Evolutionary conservation across 1,140 invertebrate genomes (phyloP).

Genomic region (Anagrus nilaparvatae): DNA sequence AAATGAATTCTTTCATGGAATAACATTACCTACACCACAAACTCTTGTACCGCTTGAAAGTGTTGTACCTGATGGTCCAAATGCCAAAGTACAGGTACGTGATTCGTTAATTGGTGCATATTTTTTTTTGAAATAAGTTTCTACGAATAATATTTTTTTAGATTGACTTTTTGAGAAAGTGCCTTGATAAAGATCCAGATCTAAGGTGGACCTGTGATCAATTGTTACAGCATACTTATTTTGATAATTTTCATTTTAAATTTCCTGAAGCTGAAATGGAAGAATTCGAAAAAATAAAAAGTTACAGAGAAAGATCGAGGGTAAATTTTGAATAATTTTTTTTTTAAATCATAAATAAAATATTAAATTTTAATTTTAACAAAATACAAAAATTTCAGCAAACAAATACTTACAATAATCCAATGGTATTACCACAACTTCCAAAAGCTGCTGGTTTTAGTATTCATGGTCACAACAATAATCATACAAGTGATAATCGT

Average conservation of each 20-base stretch:
- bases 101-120: background rate
- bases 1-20: slow-evolving; percentile 93
- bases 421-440: slow-evolving; percentile 54
- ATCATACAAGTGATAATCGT: slow-evolving; percentile 34
- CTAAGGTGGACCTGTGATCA: slow-evolving; percentile 86
- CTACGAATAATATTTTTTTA: slow-evolving; percentile 11
- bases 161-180: slow-evolving; percentile 88
- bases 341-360: background rate
- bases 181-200: slow-evolving; percentile 87
- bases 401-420: slow-evolving; percentile 46
- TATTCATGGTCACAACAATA: slow-evolving; percentile 31
- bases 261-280: slow-evolving; percentile 59
- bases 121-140: background rate
- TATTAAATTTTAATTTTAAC: background rate
- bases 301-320: slow-evolving; percentile 48
- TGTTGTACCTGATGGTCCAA: slow-evolving; percentile 63
- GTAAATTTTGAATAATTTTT: slow-evolving; percentile 30
- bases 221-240: slow-evolving; percentile 80
- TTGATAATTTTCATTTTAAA: slow-evolving; percentile 70
- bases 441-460: slow-evolving; percentile 35
- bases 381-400: slow-evolving; percentile 34
- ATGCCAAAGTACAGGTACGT: slow-evolving; percentile 41
- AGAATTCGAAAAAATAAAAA: slow-evolving; percentile 56
- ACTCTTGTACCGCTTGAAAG: slow-evolving; percentile 73
- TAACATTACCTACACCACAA: slow-evolving; percentile 84